Conservation (phyloP, 53 echinoderm and acorn worm species). For the Paracentrotus lividus region DNA sequence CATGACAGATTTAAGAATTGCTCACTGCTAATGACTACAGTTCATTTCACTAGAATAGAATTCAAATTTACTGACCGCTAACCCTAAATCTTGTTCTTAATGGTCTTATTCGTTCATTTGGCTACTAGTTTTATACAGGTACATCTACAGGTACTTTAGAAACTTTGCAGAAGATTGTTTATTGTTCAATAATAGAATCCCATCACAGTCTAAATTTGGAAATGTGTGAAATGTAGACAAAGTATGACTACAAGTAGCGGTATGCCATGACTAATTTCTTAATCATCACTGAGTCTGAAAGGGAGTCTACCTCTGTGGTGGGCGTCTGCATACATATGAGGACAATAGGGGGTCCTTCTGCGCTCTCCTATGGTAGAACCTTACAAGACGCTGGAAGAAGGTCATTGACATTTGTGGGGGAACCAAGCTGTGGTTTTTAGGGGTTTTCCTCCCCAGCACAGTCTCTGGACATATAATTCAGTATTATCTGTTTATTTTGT, state of each 20-base stretch:
- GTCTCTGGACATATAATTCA: neutral
- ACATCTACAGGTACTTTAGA: no score
- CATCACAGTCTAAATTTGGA: neutral
- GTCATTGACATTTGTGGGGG: conserved; percentile 26
- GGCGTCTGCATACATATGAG: neutral
- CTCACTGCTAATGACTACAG: no score
- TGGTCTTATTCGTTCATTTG: no score
- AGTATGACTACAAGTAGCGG: neutral
- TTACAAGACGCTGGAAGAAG: neutral
- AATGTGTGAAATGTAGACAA: neutral
- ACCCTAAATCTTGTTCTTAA: no score
- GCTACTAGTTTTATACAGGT: no score
- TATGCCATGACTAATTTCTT: conserved; percentile 12
- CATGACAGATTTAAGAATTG: no score
- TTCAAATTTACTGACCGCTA: no score
- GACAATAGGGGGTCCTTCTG: conserved; percentile 6
- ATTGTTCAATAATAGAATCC: neutral
- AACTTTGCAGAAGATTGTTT: neutral
- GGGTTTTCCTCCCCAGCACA: neutral
- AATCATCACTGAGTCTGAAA: conserved; percentile 20
- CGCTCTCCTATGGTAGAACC: neutral
- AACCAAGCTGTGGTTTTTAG: conserved; percentile 4
- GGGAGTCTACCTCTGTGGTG: neutral
- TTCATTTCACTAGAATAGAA: no score
- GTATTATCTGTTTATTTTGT: no score